Evolutionary conservation across 2,888 invertebrate species (phyloP), one percentile per base, ranked within the genome.

Genomic region (Noctua comes): DNA sequence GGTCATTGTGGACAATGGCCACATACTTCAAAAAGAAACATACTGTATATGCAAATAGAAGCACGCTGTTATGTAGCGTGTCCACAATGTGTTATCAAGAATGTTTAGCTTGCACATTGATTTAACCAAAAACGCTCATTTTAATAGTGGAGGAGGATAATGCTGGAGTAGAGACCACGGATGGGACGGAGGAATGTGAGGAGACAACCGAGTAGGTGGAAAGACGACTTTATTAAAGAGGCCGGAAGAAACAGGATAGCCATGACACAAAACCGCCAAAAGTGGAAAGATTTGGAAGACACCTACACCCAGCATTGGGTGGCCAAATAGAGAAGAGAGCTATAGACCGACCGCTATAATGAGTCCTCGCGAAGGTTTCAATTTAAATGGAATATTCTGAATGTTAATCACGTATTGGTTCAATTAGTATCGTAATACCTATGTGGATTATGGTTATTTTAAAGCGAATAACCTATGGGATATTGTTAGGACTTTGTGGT

Each of bases 21-120:
- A 81, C 69, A 76, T 83, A 82, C 11, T 77, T 79, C 16, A 51
- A 66, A 83, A 77, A 81, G 62, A 62, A 80, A 79, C 69, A 73
- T 57, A 59, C 46, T 68, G 62, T 70, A 31, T 79, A 85, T 86
- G 79, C 76, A 80, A 85, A 83, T 70, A 46, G 72, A 51, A 43
- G 10, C 62, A 62, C 31, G 62, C 21, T 31, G 31, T 71, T 43
- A 65, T 69, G 65, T 72, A 76, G 79, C 71, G 72, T 80, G 80
- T 64, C 18, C 24, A 74, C 0, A 51, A 76, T 46, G 66, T 76
- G 59, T 68, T 68, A 31, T 62, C 62, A 81, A 75, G 79, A 86
- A 81, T 71, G 71, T 79, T 57, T 36, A 65, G 40, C 24, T 24
- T 54, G 16, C 43, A 70, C 68, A 62, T 71, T 57, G 27, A 36